phyloP scores from a whole-genome alignment of 2,797 vertebrate species.

The Sebastes hubbsi region DNA sequence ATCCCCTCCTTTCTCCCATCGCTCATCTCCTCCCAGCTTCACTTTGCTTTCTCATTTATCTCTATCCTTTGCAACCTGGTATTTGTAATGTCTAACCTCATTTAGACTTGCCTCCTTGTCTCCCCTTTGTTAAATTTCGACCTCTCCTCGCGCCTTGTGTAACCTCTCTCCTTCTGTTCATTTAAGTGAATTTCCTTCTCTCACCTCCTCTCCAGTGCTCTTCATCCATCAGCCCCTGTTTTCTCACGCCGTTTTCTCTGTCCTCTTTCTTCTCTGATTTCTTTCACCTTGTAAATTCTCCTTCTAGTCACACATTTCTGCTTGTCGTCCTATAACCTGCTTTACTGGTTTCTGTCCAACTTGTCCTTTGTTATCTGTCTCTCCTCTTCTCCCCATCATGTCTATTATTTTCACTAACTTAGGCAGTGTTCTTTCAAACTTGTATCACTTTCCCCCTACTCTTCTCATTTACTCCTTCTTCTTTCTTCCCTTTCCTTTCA shows the following conservation, averaged over 20 bases:
- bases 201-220: conserved; percentile 12
- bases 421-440: conserved; percentile 4
- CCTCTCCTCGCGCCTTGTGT: conserved; percentile 24
- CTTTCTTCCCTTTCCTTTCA: neutral
- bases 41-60: conserved; percentile 38
- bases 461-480: conserved; percentile 25
- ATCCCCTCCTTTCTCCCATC: neutral
- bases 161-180: conserved; percentile 27
- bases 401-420: neutral
- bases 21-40: conserved; percentile 20
- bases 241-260: neutral
- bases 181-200: conserved; percentile 28
- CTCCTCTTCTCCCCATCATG: neutral
- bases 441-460: neutral
- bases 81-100: conserved; percentile 44
- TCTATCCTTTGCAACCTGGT: conserved; percentile 22
- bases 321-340: neutral
- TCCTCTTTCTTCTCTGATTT: neutral
- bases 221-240: conserved; percentile 28
- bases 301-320: neutral
- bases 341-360: neutral
- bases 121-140: conserved; percentile 20
- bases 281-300: conserved; percentile 9
- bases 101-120: conserved; percentile 36
- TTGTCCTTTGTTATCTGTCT: conserved; percentile 17